phyloP scores from a whole-genome alignment of 1,140 invertebrate genomes.

The Papilio polytes region DNA sequence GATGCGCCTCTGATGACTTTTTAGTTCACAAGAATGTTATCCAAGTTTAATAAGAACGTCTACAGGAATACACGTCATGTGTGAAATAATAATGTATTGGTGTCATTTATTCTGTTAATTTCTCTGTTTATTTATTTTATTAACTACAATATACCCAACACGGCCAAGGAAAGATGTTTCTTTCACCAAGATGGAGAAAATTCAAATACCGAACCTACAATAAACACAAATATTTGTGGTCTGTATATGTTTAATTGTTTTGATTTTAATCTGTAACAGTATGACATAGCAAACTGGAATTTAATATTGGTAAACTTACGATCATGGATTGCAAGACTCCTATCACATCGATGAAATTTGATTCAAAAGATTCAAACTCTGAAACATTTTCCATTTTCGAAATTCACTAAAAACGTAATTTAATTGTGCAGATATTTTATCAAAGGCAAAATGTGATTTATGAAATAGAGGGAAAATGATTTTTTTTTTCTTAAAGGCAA shows the following conservation, averaged over 20 bases:
- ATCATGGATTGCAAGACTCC: constrained; percentile 63
- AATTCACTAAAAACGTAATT: neutral
- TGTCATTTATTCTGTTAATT: too few relatives aligned
- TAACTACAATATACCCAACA: too few relatives aligned
- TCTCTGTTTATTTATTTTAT: too few relatives aligned
- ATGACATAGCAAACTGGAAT: neutral
- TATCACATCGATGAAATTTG: constrained; percentile 67
- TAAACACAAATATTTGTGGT: too few relatives aligned
- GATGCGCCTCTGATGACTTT: constrained; percentile 61
- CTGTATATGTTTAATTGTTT: too few relatives aligned
- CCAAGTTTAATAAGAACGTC: neutral
- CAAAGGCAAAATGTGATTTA: neutral
- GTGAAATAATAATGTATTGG: neutral
- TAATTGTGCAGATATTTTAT: neutral
- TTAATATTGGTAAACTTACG: constrained; percentile 51
- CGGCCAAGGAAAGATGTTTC: too few relatives aligned
- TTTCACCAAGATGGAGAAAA: too few relatives aligned
- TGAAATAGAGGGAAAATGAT: neutral
- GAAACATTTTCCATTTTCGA: constrained; percentile 41
- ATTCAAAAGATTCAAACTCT: constrained; percentile 71
- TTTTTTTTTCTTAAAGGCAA: neutral
- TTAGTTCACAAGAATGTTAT: neutral
- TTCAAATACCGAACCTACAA: too few relatives aligned
- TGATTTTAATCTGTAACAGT: too few relatives aligned
- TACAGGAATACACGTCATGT: neutral